Percentiles rank a stretch among this genome's conserved stretches.
Conservation (phyloP, 2,888 invertebrate species). For the Tetragnatha montana region DNA sequence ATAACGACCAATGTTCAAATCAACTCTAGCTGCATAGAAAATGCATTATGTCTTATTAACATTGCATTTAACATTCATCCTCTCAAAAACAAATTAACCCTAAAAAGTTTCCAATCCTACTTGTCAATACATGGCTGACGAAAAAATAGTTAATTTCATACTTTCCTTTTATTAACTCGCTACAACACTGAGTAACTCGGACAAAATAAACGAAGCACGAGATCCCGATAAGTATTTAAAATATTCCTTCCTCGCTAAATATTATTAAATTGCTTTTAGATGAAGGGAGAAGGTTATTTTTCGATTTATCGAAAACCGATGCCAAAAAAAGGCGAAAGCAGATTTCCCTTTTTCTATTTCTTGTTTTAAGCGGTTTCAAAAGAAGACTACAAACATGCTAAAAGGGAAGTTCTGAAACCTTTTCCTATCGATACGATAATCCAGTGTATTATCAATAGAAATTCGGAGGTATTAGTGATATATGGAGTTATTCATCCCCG, state of each 20-base stretch:
- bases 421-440: background rate
- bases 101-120: background rate
- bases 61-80: too few species aligned
- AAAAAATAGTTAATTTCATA: background rate
- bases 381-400: conserved; percentile 3
- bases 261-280: conserved; percentile 26
- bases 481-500: background rate
- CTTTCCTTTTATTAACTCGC: background rate
- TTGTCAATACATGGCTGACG: background rate
- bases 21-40: too few species aligned
- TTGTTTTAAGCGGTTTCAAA: background rate
- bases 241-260: conserved; percentile 9
- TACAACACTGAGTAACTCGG: background rate
- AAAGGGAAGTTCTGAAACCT: conserved; percentile 11
- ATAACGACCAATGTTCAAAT: too few species aligned
- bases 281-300: background rate
- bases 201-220: background rate
- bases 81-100: too few species aligned
- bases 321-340: background rate
- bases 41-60: too few species aligned
- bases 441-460: conserved; percentile 22
- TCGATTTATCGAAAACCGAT: conserved; percentile 23
- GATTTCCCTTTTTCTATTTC: background rate
- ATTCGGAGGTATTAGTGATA: background rate
- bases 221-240: conserved; percentile 5